phyloP scores from a whole-genome alignment of 23 tunicate genomes.

The Corella eumyota region DNA sequence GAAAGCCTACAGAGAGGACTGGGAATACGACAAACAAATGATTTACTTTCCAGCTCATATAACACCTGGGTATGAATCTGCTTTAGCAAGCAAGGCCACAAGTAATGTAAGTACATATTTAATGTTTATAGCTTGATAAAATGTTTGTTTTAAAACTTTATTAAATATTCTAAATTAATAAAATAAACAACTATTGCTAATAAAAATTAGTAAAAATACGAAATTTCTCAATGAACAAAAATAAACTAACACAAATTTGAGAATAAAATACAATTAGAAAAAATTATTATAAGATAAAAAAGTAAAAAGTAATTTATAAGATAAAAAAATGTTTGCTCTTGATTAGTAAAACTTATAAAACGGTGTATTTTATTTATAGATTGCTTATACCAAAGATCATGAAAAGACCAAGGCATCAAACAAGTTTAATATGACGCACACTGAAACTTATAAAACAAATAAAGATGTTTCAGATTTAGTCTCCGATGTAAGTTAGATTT shows the following conservation, averaged over 20 bases:
- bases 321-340: too few relatives aligned
- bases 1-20: conserved; percentile 77
- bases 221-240: too few relatives aligned
- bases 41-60: conserved; percentile 93
- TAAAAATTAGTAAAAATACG: too few relatives aligned
- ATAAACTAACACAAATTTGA: too few relatives aligned
- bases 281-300: too few relatives aligned
- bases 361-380: conserved; percentile 18
- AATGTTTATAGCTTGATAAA: background rate
- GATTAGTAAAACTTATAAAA: background rate
- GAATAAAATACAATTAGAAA: too few relatives aligned
- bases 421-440: conserved; percentile 72
- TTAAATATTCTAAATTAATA: too few relatives aligned
- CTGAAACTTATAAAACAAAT: conserved; percentile 49
- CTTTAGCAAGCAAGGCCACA: conserved; percentile 31
- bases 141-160: background rate
- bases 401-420: conserved; percentile 31
- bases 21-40: conserved; percentile 74
- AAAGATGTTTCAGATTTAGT: conserved; percentile 20
- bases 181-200: too few relatives aligned
- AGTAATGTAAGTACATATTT: conserved; percentile 54
- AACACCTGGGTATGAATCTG: conserved; percentile 89
- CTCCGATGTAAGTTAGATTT: conserved; percentile 32
- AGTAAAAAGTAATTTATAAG: too few relatives aligned
- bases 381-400: conserved; percentile 52